A percentile compares a stretch with the other conserved stretches of the same genome.
These are phyloP conservation scores for Dynastes grantii DNA, from an alignment of 2,888 invertebrate species.

Conservation along the genomic window DNA sequence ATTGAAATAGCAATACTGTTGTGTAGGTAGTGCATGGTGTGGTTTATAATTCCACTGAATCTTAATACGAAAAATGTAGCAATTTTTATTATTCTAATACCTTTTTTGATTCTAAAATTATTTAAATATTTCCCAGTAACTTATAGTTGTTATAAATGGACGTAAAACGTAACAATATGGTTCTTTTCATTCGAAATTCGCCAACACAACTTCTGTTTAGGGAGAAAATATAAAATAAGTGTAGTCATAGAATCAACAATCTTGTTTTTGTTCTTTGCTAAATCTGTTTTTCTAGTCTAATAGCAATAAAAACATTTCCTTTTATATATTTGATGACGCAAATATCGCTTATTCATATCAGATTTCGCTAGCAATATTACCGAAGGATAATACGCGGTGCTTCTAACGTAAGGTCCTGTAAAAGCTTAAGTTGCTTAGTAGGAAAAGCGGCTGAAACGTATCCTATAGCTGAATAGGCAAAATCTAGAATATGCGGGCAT, in stretches of 20 bases:
- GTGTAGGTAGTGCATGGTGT: background rate
- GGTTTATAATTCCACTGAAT: background rate
- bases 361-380: too few species aligned
- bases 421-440: background rate
- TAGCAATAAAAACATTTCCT: too few species aligned
- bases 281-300: too few species aligned
- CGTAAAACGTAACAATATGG: background rate
- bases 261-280: background rate
- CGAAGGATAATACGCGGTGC: too few species aligned
- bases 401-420: too few species aligned
- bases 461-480: background rate
- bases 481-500: background rate
- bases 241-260: background rate
- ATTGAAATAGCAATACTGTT: constrained; percentile 29
- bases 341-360: too few species aligned
- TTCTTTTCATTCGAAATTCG: background rate
- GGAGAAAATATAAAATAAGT: background rate
- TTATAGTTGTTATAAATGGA: constrained; percentile 1
- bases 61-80: too few species aligned
- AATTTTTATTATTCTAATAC: too few species aligned
- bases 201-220: constrained; percentile 7
- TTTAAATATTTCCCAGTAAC: too few species aligned
- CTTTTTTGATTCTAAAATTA: background rate
- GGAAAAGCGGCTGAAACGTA: background rate
- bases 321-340: too few species aligned